Evolutionary conservation across 53 echinoderm and acorn worm species (phyloP).

Genomic region (Glandiceps talaboti): DNA sequence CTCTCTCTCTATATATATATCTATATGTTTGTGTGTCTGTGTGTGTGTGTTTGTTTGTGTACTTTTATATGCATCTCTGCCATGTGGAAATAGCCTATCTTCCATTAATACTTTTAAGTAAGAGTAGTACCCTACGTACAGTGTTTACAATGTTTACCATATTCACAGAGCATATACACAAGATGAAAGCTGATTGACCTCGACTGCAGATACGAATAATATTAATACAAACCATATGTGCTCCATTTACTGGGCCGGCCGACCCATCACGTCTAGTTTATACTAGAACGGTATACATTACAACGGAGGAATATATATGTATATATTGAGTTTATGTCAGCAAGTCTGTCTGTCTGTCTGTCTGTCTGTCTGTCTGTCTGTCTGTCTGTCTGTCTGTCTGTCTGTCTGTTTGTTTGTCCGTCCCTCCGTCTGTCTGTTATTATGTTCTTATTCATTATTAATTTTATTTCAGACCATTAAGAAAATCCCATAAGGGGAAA

Average conservation of each 20-base stretch:
- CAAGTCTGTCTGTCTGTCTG: background rate
- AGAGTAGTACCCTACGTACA: no score
- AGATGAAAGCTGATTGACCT: no score
- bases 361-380: conserved; percentile 1
- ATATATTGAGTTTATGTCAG: background rate
- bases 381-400: background rate
- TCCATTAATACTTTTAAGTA: no score
- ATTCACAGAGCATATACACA: background rate
- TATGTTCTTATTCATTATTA: no score
- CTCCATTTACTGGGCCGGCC: no score
- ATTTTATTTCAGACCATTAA: no score
- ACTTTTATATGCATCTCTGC: no score
- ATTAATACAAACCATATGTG: no score
- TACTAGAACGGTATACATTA: background rate
- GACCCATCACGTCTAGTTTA: background rate
- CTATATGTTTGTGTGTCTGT: background rate
- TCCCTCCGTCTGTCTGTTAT: background rate
- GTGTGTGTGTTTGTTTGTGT: background rate
- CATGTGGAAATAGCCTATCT: no score
- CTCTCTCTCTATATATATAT: background rate
- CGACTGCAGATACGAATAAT: no score
- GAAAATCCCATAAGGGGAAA: no score
- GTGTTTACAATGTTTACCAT: background rate
- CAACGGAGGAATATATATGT: background rate
- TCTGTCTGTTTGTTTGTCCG: background rate